These are phyloP conservation scores for Eubucco bourcierii DNA, from an alignment of 2,113 vertebrate genomes.

Conservation along the genomic window DNA sequence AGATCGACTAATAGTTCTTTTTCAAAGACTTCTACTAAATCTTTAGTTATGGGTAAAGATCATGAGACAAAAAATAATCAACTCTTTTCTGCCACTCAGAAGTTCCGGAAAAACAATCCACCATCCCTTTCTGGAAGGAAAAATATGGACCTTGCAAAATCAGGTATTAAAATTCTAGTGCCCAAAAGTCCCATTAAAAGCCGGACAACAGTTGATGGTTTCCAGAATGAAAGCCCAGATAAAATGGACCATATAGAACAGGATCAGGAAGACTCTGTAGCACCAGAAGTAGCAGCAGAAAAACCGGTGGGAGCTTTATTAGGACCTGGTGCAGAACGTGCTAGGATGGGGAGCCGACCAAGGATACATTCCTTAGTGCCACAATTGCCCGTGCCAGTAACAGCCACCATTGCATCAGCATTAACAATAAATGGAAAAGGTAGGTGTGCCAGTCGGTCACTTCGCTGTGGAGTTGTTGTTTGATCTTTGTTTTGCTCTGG, in stretches of 20 bases:
- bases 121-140: conserved; percentile 77
- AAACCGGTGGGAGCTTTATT: conserved; percentile 84
- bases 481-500: background rate
- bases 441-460: conserved; percentile 12
- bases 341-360: conserved; percentile 94
- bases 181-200: conserved; percentile 94
- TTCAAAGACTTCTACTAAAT: conserved; percentile 75
- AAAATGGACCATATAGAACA: conserved; percentile 86
- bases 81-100: conserved; percentile 75
- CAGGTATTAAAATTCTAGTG: conserved; percentile 96
- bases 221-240: conserved; percentile 87
- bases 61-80: conserved; percentile 74
- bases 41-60: conserved; percentile 75
- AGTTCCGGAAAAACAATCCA: conserved; percentile 78
- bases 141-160: conserved; percentile 91
- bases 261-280: conserved; percentile 86
- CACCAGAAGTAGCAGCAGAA: conserved; percentile 90
- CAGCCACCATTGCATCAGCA: conserved; percentile 81
- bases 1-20: conserved; percentile 78
- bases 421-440: conserved; percentile 87
- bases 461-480: background rate
- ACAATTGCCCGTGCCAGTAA: conserved; percentile 80
- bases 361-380: conserved; percentile 80
- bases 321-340: conserved; percentile 90
- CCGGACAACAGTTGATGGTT: conserved; percentile 86